Evolutionary conservation across 2,888 invertebrate species (phyloP).

Genomic region (Poecilus cupreus): DNA sequence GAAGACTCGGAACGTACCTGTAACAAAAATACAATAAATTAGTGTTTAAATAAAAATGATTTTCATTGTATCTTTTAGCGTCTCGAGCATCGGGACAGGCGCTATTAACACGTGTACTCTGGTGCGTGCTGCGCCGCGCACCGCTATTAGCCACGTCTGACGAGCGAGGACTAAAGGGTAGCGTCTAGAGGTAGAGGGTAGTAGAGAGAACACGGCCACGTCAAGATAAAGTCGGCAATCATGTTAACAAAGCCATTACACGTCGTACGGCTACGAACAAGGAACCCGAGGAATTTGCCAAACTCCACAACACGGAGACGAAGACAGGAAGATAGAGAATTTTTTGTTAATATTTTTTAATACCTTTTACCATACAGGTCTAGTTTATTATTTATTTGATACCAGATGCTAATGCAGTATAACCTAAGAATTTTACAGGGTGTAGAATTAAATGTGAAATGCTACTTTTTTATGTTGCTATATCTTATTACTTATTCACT

Average conservation of each 20-base stretch:
- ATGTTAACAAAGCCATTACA: constrained; percentile 26
- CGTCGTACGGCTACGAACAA: not conserved
- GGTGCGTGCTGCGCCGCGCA: too few relatives aligned
- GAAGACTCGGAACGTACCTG: not conserved
- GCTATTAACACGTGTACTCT: constrained; percentile 20
- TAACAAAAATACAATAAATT: not conserved
- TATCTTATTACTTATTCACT: too few relatives aligned
- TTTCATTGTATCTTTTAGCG: too few relatives aligned
- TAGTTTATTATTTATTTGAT: too few relatives aligned
- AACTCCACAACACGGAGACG: not conserved
- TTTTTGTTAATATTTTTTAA: too few relatives aligned
- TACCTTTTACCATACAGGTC: too few relatives aligned
- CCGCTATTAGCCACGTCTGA: not conserved
- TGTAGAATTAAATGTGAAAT: too few relatives aligned
- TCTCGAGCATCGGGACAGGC: too few relatives aligned
- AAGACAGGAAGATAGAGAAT: not conserved
- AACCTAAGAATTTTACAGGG: too few relatives aligned
- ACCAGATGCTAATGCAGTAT: too few relatives aligned
- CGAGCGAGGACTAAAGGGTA: not conserved
- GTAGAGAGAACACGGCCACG: not conserved
- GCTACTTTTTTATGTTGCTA: too few relatives aligned
- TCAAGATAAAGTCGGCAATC: constrained; percentile 15
- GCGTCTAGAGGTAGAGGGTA: not conserved
- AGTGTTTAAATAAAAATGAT: too few relatives aligned
- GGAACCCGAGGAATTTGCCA: not conserved